Conservation (phyloP, 1,140 invertebrate genomes). For the Stegodyphus mimosarum region DNA sequence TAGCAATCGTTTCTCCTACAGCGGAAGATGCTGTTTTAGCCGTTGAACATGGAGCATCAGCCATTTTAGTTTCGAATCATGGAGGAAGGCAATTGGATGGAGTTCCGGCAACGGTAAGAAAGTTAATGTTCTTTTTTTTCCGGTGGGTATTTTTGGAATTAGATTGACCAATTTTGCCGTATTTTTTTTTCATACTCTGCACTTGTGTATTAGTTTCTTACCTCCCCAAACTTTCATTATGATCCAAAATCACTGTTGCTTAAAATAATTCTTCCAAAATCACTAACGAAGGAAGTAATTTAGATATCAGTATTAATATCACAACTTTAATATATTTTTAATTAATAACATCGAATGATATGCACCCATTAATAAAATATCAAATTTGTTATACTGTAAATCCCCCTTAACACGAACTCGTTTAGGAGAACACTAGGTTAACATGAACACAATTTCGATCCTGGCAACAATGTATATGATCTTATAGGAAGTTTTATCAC, state of each 20-base stretch:
- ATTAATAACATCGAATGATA: too few relatives aligned
- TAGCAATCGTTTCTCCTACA: background rate
- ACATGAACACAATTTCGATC: too few relatives aligned
- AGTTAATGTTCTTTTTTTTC: background rate
- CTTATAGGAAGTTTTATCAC: too few relatives aligned
- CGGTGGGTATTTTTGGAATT: background rate
- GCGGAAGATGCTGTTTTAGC: conserved; percentile 85
- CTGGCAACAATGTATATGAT: too few relatives aligned
- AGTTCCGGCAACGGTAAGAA: conserved; percentile 79
- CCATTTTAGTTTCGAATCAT: conserved; percentile 91
- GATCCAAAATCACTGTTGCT: background rate
- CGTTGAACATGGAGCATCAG: conserved; percentile 78
- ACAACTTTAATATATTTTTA: too few relatives aligned
- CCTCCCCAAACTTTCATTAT: background rate
- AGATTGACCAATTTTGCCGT: too few relatives aligned
- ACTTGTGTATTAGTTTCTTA: background rate
- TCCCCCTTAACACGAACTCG: too few relatives aligned
- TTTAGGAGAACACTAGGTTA: too few relatives aligned
- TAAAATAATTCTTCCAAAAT: background rate
- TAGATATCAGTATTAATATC: background rate
- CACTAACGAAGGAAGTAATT: background rate
- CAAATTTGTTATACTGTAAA: too few relatives aligned
- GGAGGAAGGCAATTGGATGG: conserved; percentile 89
- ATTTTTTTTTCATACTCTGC: background rate
- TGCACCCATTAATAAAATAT: too few relatives aligned